Evolutionary conservation across 2,797 vertebrate species (phyloP).

Genomic region (Chlorospingus semifuscus): DNA sequence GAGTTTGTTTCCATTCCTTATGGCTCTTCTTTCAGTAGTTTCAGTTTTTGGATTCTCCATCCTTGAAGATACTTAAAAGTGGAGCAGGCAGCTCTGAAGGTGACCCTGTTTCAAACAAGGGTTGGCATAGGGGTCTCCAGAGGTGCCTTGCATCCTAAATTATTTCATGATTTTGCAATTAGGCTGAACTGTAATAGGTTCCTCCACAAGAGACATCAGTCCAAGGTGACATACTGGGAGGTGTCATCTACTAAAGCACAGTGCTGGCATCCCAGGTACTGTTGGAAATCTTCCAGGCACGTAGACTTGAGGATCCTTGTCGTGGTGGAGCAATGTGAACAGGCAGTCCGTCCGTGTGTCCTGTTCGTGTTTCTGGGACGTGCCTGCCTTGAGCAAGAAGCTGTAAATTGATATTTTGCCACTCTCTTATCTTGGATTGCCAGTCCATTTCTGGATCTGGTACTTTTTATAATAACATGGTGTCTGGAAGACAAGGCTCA

Average conservation of each 20-base stretch:
- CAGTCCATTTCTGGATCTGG: not conserved
- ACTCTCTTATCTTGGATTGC: not conserved
- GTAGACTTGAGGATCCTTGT: not conserved
- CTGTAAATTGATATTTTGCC: not conserved
- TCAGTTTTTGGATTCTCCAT: not conserved
- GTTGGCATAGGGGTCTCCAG: not conserved
- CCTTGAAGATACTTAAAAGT: not conserved
- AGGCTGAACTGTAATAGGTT: not conserved
- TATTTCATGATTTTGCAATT: not conserved
- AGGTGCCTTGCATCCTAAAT: slow-evolving; percentile 16
- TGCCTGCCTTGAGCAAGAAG: not conserved
- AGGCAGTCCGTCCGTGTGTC: not conserved
- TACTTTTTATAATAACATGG: not conserved
- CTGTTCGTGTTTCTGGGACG: not conserved
- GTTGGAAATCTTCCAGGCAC: not conserved
- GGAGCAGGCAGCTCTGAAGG: not conserved
- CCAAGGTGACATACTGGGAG: not conserved
- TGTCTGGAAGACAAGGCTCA: not conserved
- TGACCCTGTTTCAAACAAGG: not conserved
- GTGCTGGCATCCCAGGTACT: not conserved
- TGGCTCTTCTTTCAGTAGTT: not conserved
- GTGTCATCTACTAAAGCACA: not conserved
- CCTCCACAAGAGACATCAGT: not conserved
- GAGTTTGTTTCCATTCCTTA: not conserved
- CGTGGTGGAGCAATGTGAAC: not conserved